A percentile compares a stretch with the other conserved stretches of the same genome.
These are phyloP conservation scores for Paradoxurus hermaphroditus DNA, from an alignment of 2,113 vertebrate genomes.

Conservation along the genomic window DNA sequence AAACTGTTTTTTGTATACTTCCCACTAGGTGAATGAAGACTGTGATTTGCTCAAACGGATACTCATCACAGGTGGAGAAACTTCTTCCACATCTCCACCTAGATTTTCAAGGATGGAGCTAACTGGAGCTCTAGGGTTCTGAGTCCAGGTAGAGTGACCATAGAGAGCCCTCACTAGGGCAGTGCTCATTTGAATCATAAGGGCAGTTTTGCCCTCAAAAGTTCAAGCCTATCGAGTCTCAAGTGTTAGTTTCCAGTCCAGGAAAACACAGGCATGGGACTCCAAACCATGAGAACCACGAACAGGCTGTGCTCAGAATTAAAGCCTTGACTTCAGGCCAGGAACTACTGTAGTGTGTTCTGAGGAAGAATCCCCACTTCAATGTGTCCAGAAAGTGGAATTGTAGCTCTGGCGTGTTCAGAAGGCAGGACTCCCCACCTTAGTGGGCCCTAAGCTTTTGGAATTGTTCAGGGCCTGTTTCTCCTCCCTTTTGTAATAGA, in stretches of 20 bases:
- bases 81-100: neutral
- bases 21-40: neutral
- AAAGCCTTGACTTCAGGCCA: neutral
- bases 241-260: neutral
- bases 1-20: neutral
- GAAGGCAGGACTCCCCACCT: too few relatives aligned
- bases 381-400: neutral
- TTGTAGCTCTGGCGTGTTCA: neutral
- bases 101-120: neutral
- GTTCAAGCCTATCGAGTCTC: neutral
- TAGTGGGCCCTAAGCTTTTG: neutral
- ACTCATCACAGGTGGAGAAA: rapidly evolving
- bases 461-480: neutral
- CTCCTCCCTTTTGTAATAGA: neutral
- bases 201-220: rapidly evolving
- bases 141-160: too few relatives aligned
- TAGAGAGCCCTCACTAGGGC: too few relatives aligned
- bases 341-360: neutral
- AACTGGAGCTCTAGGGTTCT: neutral
- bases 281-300: neutral
- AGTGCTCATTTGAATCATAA: neutral
- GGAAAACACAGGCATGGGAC: neutral
- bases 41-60: neutral
- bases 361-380: neutral
- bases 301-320: neutral